A percentile compares a stretch with the other conserved stretches of the same genome.
These are phyloP conservation scores for Bombycilla garrulus DNA, from an alignment of 2,113 vertebrate species.

Conservation along the genomic window DNA sequence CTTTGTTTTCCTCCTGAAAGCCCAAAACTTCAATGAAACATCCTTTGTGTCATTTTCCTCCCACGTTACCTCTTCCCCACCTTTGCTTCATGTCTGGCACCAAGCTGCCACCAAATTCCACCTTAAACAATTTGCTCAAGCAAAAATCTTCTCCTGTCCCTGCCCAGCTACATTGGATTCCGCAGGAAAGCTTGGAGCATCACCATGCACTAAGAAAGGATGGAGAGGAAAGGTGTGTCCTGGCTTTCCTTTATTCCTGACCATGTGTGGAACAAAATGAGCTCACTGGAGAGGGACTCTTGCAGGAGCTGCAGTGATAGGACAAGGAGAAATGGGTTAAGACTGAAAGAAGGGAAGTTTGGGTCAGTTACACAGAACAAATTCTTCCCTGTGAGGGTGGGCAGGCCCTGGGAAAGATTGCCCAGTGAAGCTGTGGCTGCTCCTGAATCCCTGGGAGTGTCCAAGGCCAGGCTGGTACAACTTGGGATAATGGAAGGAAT, in stretches of 20 bases:
- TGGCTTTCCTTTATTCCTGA: background rate
- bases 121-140: background rate
- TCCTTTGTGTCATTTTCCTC: background rate
- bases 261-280: background rate
- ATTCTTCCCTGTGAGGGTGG: background rate
- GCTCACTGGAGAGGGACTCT: background rate
- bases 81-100: background rate
- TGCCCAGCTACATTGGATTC: background rate
- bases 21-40: background rate
- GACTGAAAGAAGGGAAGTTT: background rate
- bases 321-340: background rate
- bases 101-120: background rate
- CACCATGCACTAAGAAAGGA: background rate
- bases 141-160: background rate
- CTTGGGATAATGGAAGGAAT: background rate
- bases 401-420: fast-evolving
- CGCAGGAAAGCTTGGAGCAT: background rate
- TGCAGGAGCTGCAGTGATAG: background rate
- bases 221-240: background rate
- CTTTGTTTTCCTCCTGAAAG: background rate
- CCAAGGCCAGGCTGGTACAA: fast-evolving
- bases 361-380: background rate
- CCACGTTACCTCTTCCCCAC: background rate
- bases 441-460: background rate
- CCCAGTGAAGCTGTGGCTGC: background rate